phyloP scores from a whole-genome alignment of 2,888 invertebrate species.

The Athrips mouffetella region DNA sequence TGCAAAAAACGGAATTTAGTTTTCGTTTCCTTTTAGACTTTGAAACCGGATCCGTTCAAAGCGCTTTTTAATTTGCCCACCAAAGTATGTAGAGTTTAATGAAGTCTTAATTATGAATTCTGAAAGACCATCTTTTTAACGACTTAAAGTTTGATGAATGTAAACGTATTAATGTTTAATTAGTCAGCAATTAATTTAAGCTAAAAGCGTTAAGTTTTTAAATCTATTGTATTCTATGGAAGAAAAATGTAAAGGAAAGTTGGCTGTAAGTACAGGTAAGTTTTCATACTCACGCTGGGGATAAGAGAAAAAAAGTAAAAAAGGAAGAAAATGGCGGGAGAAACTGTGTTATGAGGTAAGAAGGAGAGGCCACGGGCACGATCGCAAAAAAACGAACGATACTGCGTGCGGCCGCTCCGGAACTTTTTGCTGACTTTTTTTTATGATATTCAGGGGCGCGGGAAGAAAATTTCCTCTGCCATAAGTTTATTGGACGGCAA shows the following conservation, averaged over 20 bases:
- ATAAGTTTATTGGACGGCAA: conserved; percentile 11
- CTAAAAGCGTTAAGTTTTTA: conserved; percentile 1
- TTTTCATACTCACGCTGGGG: conserved; percentile 36
- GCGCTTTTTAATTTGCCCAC: conserved; percentile 56
- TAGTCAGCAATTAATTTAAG: conserved; percentile 8
- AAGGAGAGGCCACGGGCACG: conserved; percentile 68
- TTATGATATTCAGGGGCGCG: conserved; percentile 37
- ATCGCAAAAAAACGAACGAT: conserved; percentile 72
- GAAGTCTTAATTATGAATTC: conserved; percentile 66
- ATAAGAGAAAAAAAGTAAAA: conserved; percentile 38
- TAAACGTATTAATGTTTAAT: conserved; percentile 26
- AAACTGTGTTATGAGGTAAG: conserved; percentile 78
- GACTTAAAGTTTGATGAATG: conserved; percentile 51
- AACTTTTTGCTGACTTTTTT: conserved; percentile 51
- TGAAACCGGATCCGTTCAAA: conserved; percentile 35
- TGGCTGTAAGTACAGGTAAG: conserved; percentile 1
- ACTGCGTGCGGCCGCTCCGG: conserved; percentile 63
- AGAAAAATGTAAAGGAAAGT: background rate
- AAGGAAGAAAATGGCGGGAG: conserved; percentile 44
- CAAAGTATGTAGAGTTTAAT: conserved; percentile 60
- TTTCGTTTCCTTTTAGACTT: conserved; percentile 6
- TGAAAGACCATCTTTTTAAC: conserved; percentile 56
- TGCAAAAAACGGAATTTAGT: conserved; percentile 2
- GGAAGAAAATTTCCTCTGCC: conserved; percentile 41
- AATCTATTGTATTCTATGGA: background rate